phyloP scores from a whole-genome alignment of 2,888 invertebrate genomes.

The Ischnus inquisitorius region DNA sequence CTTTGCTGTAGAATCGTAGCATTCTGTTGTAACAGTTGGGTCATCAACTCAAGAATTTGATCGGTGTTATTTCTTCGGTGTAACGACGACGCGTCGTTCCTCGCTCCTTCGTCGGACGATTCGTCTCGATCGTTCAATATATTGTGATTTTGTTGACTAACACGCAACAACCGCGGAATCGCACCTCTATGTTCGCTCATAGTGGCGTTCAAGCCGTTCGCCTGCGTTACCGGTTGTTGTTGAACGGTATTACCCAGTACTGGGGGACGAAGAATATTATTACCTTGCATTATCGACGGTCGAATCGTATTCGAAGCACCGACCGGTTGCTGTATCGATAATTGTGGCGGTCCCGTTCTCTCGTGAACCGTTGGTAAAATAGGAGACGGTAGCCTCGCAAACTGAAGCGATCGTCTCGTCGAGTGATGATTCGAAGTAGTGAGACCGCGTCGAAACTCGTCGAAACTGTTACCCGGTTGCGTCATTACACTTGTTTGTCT shows the following conservation, averaged over 20 bases:
- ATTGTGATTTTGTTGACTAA: not conserved
- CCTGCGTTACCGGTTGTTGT: not conserved
- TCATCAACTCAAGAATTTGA: constrained; percentile 36
- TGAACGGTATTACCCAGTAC: not conserved
- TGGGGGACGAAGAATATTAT: not conserved
- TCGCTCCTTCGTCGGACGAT: not conserved
- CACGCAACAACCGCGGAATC: not conserved
- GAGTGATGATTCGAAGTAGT: not conserved
- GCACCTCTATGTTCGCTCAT: not conserved
- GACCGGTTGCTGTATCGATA: not conserved
- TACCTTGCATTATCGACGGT: not conserved
- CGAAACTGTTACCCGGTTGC: not conserved
- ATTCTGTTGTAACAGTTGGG: constrained; percentile 46
- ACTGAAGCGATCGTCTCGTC: not conserved
- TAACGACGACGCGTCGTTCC: constrained; percentile 29
- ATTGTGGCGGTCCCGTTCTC: not conserved
- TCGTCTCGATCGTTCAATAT: not conserved
- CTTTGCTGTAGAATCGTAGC: constrained; percentile 26
- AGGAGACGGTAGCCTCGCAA: not conserved
- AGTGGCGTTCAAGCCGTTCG: not conserved
- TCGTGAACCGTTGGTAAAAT: not conserved
- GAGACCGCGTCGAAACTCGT: not conserved
- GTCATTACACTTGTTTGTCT: constrained; percentile 6
- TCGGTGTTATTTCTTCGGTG: not conserved
- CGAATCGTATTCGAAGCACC: not conserved